Evolutionary conservation across 2,888 invertebrate genomes (phyloP).

Genomic region (Steromphala cineraria): DNA sequence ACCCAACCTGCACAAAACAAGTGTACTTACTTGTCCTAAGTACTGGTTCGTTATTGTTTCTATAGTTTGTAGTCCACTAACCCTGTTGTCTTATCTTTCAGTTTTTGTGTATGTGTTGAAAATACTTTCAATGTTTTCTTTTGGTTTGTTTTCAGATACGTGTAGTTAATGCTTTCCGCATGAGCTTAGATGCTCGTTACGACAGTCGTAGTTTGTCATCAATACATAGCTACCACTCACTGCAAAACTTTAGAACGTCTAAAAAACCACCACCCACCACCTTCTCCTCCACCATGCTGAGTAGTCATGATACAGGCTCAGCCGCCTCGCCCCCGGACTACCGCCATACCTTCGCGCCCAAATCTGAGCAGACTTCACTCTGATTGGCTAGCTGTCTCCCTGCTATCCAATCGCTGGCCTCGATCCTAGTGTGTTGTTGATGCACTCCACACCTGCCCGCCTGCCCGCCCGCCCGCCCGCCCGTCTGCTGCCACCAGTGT

Average conservation of each 20-base stretch:
- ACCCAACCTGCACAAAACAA: conserved; percentile 9
- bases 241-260: conserved; percentile 70
- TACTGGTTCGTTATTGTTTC: background rate
- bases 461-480: background rate
- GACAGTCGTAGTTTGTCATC: conserved; percentile 79
- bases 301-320: background rate
- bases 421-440: background rate
- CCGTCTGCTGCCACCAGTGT: background rate
- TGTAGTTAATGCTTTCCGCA: conserved; percentile 99
- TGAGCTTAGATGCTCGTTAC: conserved; percentile 96
- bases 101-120: conserved; percentile 18
- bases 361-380: conserved; percentile 8
- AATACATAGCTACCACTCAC: conserved; percentile 72
- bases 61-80: conserved; percentile 20
- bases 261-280: conserved; percentile 34
- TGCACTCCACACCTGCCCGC: background rate
- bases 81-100: conserved; percentile 5
- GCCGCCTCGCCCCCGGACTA: background rate
- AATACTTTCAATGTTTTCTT: conserved; percentile 25
- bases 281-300: conserved; percentile 10
- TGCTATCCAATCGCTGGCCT: background rate
- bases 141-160: conserved; percentile 87
- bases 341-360: background rate
- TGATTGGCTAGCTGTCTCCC: conserved; percentile 14
- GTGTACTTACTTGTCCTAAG: conserved; percentile 14